phyloP scores from a whole-genome alignment of 2,113 vertebrate genomes.

The Neofelis nebulosa region DNA sequence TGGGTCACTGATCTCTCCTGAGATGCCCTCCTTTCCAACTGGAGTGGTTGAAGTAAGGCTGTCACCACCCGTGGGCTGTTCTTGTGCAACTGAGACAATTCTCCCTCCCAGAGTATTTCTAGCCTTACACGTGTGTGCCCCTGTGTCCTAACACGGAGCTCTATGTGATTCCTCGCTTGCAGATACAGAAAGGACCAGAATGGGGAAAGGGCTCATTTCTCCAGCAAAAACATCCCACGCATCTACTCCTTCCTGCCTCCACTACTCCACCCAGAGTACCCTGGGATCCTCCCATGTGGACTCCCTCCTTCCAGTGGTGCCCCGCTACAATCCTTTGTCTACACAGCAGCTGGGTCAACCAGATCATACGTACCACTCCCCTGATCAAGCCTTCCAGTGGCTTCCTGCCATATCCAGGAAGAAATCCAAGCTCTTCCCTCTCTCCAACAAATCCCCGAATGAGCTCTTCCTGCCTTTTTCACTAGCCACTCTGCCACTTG shows the following conservation, averaged over 20 bases:
- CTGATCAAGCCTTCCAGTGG: background rate
- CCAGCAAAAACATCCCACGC: background rate
- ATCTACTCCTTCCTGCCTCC: background rate
- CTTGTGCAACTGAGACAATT: background rate
- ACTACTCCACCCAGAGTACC: background rate
- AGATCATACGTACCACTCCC: background rate
- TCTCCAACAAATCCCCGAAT: background rate
- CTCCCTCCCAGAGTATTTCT: background rate
- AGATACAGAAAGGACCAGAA: background rate
- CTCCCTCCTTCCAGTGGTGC: background rate
- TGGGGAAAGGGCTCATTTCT: background rate
- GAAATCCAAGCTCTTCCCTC: background rate
- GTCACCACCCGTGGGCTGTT: background rate
- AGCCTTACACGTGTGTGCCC: background rate
- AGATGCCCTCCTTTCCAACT: background rate
- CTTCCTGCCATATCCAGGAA: background rate
- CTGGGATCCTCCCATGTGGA: background rate
- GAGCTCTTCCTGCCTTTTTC: background rate
- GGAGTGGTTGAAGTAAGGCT: background rate
- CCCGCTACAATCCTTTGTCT: background rate
- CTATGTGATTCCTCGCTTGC: background rate
- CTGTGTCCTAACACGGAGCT: background rate
- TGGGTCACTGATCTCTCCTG: background rate
- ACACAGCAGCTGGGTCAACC: background rate
- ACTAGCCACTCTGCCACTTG: background rate